Evolutionary conservation across 2,113 vertebrate genomes (phyloP), one percentile per base, ranked within the genome.

Genomic region (Toxotes chatareus): DNA sequence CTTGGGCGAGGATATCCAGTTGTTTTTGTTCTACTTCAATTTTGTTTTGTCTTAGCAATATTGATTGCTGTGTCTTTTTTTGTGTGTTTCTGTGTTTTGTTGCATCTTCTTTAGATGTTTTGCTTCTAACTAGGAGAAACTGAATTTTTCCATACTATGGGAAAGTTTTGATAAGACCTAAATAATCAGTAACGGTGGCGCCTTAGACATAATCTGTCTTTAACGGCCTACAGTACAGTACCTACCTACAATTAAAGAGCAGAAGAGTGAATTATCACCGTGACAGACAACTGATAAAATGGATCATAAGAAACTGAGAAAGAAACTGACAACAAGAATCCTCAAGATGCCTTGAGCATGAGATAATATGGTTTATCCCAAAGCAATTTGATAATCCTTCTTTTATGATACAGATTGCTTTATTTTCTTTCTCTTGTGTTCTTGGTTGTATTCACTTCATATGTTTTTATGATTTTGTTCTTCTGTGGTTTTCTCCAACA

Each of bases 1-100:
- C 97, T 98, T 95, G 93, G 79, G 97, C 96, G 97, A 98, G 96
- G 96, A 53, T 88, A 83, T 86, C 31, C 0, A 0, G 89, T 81
- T 63, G 51, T 68, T 65, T 94, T 91, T 88, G 79, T 93, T 93
- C 32, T 3, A 16, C 27, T 80, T 91, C 81, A 82, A 77, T 86
- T 88, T 62, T 61, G 86, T 91, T 83, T 13, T 60, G 42, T 76
- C 3, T 10, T 59, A 27, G 61, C 21, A 31, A 4, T 53, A 75
- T 65, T 63, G 2, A 55, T 55, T 57, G 10, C 60, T 73, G 4
- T n/a, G 5, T 88, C 85, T 62, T 56, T 42, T 79, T 36, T 27
- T 27, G 27, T 27, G 56, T 71, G 2, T 80, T 68, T 46, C 13
- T 66, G 31, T 56, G 19, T 80, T 83, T 64, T 73, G 14, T 86